Base-by-base conservation (phyloP, 2,797 vertebrate genomes). In the Sternarchorhynchus goeldii region DNA sequence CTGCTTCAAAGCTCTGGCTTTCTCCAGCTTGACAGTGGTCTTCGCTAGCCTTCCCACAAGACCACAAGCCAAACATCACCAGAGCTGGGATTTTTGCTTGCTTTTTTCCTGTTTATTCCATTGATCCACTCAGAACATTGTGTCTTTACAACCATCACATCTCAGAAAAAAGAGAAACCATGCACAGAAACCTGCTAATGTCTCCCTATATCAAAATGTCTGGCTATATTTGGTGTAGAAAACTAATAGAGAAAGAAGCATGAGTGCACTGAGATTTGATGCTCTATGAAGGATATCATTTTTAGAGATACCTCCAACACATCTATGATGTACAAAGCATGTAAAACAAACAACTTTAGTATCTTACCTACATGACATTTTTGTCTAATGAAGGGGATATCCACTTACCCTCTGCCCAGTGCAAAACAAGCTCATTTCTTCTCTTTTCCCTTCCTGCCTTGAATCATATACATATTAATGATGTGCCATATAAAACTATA, bases 1-100 rank as follows among this genome's bases (percentile, higher is more conserved):
- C 29, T 50, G 45, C 64, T 79, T 72, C 63, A 79, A 79, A 79
- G 31, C 20, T 14, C 5, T 25, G 5, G 70, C 78, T 68, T 14
- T 50, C 10, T 50, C 10, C 45, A 12, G 45, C 31, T 31, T 25
- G 78, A 25, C 25, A 25, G 63, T 64, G 45, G 20, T 32, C 56
- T 75, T 29, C 2, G n/a, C 57, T 45, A 10, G 29, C 20, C 31
- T 39, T 62, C 41, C n/a, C 78, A 63, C 41, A 58, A 58, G 32
- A 71, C 10, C 50, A 58, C 29, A 21, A 57, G 50, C 58, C 6
- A 29, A 60, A 18, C 12, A 53, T 50, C 66, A 68, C 16, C 66
- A 50, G 2, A 41, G 12, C 65, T 50, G 10, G 25, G 21, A 67
- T 50, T 50, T 25, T 14, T 25, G 4, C 65, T 39, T 50, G 45